Percentiles rank a stretch among this genome's conserved stretches.
These are phyloP conservation scores for Myzus persicae DNA, from an alignment of 1,140 invertebrate species.

Conservation along the genomic window DNA sequence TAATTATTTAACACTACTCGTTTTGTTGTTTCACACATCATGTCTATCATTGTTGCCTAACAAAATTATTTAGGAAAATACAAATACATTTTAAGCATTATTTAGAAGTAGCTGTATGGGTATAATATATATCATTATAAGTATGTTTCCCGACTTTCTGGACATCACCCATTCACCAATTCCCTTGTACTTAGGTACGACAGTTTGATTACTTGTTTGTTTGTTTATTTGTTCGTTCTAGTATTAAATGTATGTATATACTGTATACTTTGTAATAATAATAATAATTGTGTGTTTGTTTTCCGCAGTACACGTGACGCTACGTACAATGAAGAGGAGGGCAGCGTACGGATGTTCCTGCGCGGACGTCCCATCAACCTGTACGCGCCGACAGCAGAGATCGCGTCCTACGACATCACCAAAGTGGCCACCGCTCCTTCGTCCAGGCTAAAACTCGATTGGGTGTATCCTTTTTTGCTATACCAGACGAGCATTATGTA, in stretches of 20 bases:
- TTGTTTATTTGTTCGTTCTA: neutral
- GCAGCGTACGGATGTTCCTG: constrained; percentile 81
- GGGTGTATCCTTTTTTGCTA: constrained; percentile 73
- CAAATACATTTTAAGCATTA: neutral
- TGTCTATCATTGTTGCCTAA: neutral
- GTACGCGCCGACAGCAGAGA: constrained; percentile 75
- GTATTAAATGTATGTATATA: neutral
- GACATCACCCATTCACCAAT: neutral
- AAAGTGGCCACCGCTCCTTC: constrained; percentile 82
- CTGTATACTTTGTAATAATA: too few relatives aligned
- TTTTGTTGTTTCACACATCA: too few relatives aligned
- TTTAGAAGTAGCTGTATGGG: neutral
- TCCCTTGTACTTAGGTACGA: neutral
- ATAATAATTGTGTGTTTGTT: constrained; percentile 11
- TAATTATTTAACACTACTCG: neutral
- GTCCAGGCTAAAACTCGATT: constrained; percentile 85
- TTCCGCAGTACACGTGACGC: constrained; percentile 74
- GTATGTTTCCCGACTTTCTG: neutral
- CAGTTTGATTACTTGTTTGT: neutral
- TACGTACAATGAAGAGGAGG: constrained; percentile 82
- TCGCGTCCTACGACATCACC: constrained; percentile 76
- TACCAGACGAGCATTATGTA: neutral
- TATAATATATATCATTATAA: neutral
- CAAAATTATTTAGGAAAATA: neutral
- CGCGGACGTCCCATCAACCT: constrained; percentile 83